Percentiles rank a stretch among this genome's conserved stretches.
Conservation (phyloP, 2,113 vertebrate genomes). For the Gallinago media region DNA sequence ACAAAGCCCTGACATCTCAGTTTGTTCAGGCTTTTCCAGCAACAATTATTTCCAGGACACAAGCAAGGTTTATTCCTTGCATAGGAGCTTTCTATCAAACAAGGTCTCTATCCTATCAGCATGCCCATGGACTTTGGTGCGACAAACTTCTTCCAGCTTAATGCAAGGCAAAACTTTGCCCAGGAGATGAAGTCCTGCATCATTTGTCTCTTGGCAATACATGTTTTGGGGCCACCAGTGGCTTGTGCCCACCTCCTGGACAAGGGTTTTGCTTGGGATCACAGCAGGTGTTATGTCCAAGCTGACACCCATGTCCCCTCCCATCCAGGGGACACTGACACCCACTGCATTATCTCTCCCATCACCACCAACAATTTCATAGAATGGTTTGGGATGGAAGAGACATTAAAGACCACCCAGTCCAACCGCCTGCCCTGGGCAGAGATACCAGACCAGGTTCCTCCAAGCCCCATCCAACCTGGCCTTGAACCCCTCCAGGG, state of each 20-base stretch:
- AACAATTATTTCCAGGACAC: neutral
- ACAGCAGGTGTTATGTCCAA: neutral
- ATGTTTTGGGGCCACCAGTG: neutral
- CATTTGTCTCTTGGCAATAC: neutral
- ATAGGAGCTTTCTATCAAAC: neutral
- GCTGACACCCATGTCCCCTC: neutral
- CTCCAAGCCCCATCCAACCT: too few species aligned
- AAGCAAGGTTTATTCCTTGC: neutral
- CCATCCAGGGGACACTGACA: neutral
- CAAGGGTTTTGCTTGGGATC: neutral
- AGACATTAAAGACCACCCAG: too few species aligned
- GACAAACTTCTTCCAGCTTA: neutral
- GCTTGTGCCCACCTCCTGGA: fast-evolving
- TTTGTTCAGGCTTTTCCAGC: neutral
- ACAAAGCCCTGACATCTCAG: neutral
- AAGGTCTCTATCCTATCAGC: neutral
- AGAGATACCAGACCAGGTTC: too few species aligned
- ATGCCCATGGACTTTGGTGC: fast-evolving
- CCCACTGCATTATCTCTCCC: neutral
- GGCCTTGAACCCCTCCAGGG: too few species aligned
- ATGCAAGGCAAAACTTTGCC: neutral
- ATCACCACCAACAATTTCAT: neutral
- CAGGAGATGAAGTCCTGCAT: neutral
- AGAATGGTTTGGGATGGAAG: too few species aligned
- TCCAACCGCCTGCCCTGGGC: too few species aligned